A percentile compares a stretch with the other conserved stretches of the same genome.
These are phyloP conservation scores for Glossosoma conforme DNA, from an alignment of 1,140 invertebrate species.

Conservation along the genomic window DNA sequence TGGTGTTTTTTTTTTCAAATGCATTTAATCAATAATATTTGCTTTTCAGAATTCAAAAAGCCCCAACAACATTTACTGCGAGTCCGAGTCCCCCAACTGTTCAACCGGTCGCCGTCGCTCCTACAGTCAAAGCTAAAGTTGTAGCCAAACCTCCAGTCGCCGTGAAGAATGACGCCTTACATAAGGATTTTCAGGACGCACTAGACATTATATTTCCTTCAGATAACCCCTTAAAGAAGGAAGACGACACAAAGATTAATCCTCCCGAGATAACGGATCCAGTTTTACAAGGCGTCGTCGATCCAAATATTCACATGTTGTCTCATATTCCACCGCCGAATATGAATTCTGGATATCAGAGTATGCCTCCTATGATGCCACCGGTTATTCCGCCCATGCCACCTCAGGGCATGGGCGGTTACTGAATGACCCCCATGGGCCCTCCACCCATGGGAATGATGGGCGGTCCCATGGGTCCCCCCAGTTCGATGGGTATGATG, in stretches of 20 bases:
- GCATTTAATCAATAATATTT: conserved; percentile 7
- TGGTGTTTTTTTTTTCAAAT: background rate
- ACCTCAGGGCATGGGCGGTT: no score
- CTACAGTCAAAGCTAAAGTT: background rate
- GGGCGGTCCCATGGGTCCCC: conserved; percentile 12
- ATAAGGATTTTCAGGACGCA: conserved; percentile 64
- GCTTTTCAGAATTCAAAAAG: conserved; percentile 26
- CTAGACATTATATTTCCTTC: conserved; percentile 66
- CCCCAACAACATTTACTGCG: background rate
- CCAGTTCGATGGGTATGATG: conserved; percentile 29
- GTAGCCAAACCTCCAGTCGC: conserved; percentile 1
- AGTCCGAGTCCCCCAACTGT: background rate
- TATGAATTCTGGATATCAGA: conserved; percentile 7
- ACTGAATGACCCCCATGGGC: no score
- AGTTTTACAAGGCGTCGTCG: conserved; percentile 25
- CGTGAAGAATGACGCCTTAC: conserved; percentile 37
- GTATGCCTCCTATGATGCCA: conserved; percentile 7
- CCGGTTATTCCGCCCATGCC: no score
- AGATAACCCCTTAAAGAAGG: conserved; percentile 29
- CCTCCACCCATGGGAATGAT: no score
- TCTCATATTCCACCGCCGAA: conserved; percentile 33
- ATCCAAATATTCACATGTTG: conserved; percentile 34
- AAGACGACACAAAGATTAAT: background rate
- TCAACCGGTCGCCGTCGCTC: background rate
- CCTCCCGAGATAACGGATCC: conserved; percentile 11